Percentiles rank a stretch among this genome's conserved stretches.
Evolutionary conservation across 2,888 invertebrate species (phyloP).

Genomic region (Latrodectus hesperus): DNA sequence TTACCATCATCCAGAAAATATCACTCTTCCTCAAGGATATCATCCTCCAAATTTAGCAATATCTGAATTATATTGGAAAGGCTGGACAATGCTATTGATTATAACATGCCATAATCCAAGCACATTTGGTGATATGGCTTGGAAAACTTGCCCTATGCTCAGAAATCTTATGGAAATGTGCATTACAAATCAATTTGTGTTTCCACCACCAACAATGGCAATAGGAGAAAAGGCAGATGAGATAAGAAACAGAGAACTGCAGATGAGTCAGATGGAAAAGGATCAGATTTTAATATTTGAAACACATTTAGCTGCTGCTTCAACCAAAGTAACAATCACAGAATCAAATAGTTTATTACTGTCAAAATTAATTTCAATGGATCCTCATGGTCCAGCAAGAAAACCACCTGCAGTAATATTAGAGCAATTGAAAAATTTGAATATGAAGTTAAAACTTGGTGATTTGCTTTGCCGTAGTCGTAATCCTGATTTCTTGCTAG

Average conservation of each 20-base stretch:
- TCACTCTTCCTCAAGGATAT: constrained; percentile 88
- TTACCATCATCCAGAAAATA: constrained; percentile 94
- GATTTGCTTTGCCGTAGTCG: constrained; percentile 90
- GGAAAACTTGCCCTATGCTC: constrained; percentile 92
- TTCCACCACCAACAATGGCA: constrained; percentile 83
- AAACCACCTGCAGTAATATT: constrained; percentile 85
- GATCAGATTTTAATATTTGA: constrained; percentile 91
- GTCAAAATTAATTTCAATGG: constrained; percentile 88
- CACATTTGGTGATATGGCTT: constrained; percentile 86
- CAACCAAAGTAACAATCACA: constrained; percentile 89
- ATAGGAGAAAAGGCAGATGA: constrained; percentile 79
- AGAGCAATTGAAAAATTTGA: constrained; percentile 86
- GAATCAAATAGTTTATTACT: constrained; percentile 90
- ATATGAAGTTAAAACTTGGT: constrained; percentile 87
- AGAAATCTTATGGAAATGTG: constrained; percentile 95
- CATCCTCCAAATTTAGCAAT: constrained; percentile 92
- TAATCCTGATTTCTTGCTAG: constrained; percentile 92
- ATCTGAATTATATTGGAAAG: constrained; percentile 95
- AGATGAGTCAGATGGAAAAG: constrained; percentile 80
- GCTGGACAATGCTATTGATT: constrained; percentile 90
- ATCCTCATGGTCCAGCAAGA: constrained; percentile 85
- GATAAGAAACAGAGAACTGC: constrained; percentile 80
- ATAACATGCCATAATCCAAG: constrained; percentile 94
- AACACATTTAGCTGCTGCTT: constrained; percentile 87
- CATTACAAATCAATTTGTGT: constrained; percentile 87